Base-by-base conservation (phyloP, 2,113 vertebrate genomes). In the Rallus limicola region DNA sequence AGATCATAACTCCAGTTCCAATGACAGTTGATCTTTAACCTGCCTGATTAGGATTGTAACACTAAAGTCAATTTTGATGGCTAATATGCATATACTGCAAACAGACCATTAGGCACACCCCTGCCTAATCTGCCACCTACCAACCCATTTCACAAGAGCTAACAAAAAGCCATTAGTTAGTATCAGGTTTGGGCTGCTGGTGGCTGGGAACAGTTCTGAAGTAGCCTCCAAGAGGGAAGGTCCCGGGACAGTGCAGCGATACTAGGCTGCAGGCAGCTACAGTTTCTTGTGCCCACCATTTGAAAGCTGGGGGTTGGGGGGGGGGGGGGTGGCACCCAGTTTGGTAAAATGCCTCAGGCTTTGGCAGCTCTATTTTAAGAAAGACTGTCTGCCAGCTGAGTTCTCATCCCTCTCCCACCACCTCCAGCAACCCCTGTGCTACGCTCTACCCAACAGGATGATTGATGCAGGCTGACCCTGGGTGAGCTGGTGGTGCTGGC, bases 381-480 rank as follows among this genome's bases (percentile, higher is more conserved):
- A 76, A 75, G n/a, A 36, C 8, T 3, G 2, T 13, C 36, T 71
- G 56, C 15, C 70, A 84, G 38, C 10, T 2, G 2, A 72, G 64
- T 26, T 29, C 59, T 56, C 71, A 60, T 12, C 42, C 79, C 44
- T 46, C 31, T 88, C 31, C 65, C 53, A 17, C 5, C 20, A 4
- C 7, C 2, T 1, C 31, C 64, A n/a, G 36, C 48, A 33, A 31
- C 12, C 19, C 25, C 5, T 1, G 12, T 14, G 20, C 58, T 19
- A 5, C 2, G 13, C 38, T 75, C 21, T 33, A 11, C 4, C 2
- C 0, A 0, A 11, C 8, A 19, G 56, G 28, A 46, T 21, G 33
- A 29, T 1, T 40, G 33, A 16, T 59, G 24, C 42, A 44, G 72
- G 67, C 15, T 86, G 81, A 13, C 18, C 20, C 36, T 18, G 21